Conservation (phyloP, 2,113 vertebrate species). For the Leptodactylus fuscus region DNA sequence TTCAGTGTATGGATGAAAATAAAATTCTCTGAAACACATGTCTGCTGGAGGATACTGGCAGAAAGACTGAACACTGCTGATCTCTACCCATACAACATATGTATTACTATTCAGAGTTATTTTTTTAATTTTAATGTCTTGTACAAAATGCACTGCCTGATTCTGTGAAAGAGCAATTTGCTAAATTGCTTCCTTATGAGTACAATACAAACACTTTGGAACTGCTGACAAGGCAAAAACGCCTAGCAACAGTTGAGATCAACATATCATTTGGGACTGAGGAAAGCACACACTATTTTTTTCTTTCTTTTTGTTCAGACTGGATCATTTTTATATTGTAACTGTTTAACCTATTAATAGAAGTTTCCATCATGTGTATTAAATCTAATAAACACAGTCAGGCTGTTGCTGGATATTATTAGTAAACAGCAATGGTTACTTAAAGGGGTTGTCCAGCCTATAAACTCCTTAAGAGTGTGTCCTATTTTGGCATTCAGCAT, state of each 20-base stretch:
- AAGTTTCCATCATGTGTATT: neutral
- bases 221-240: constrained; percentile 46
- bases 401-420: neutral
- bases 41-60: neutral
- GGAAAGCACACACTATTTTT: neutral
- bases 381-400: neutral
- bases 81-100: neutral
- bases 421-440: neutral
- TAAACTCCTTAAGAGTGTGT: too few species aligned
- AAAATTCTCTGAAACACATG: neutral
- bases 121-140: constrained; percentile 38
- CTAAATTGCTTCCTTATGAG: constrained; percentile 57
- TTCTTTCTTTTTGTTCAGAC: neutral
- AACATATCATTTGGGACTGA: constrained; percentile 15
- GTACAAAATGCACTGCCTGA: constrained; percentile 36
- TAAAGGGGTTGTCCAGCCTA: too few species aligned
- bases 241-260: constrained; percentile 41
- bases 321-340: neutral
- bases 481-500: too few species aligned
- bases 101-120: constrained; percentile 12
- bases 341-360: neutral
- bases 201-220: constrained; percentile 48
- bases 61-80: neutral
- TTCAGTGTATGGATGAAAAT: neutral
- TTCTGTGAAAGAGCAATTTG: constrained; percentile 44